Conservation (phyloP, 2,888 invertebrate genomes). For the Hecatera dysodea region DNA sequence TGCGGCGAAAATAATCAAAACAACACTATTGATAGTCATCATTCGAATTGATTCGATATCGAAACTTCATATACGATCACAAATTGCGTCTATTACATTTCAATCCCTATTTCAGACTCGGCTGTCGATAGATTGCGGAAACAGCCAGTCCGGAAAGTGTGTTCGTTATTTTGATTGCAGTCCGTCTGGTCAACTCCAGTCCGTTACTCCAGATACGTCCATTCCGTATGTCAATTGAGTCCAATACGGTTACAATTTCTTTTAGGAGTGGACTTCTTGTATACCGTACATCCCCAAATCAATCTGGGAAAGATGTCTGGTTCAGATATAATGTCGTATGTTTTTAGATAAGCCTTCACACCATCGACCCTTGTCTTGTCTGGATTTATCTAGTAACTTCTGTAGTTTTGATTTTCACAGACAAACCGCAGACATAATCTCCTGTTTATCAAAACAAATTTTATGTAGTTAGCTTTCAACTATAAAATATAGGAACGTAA, state of each 20-base stretch:
- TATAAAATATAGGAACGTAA: neutral
- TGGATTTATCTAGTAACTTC: neutral
- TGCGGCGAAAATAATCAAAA: neutral
- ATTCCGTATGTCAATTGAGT: constrained; percentile 3
- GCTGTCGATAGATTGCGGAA: constrained; percentile 35
- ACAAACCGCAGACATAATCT: constrained; percentile 10
- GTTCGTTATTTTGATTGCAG: constrained; percentile 57
- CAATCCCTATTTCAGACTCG: constrained; percentile 54
- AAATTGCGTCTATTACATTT: constrained; percentile 29
- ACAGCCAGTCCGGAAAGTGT: constrained; percentile 31
- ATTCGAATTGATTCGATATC: constrained; percentile 20
- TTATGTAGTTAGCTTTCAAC: neutral
- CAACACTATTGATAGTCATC: neutral
- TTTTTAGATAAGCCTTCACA: constrained; percentile 7
- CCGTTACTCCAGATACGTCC: constrained; percentile 46
- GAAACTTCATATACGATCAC: neutral
- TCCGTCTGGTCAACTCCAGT: constrained; percentile 20
- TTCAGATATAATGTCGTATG: constrained; percentile 10
- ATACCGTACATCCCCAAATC: neutral
- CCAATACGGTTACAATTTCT: constrained; percentile 10
- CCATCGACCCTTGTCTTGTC: constrained; percentile 9
- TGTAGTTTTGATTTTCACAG: constrained; percentile 31
- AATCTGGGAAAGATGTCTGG: neutral
- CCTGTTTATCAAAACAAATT: constrained; percentile 25
- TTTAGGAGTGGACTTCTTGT: neutral